phyloP scores from a whole-genome alignment of 2,888 invertebrate species.

The Lacanobia wlatinum region DNA sequence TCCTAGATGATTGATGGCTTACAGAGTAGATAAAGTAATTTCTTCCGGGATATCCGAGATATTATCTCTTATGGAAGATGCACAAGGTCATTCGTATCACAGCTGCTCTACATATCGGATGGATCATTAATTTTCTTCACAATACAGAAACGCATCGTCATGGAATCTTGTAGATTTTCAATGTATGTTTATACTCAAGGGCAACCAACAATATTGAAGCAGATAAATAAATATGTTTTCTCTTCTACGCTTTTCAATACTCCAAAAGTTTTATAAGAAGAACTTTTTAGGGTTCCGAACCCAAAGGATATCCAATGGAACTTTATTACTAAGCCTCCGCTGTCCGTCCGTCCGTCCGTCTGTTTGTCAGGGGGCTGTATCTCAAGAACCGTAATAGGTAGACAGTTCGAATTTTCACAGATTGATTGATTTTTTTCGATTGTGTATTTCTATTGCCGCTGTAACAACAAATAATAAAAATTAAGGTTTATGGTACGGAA shows the following conservation, averaged over 20 bases:
- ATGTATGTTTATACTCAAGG: slow-evolving; percentile 37
- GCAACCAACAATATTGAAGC: slow-evolving; percentile 21
- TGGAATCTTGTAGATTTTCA: slow-evolving; percentile 1
- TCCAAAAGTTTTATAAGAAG: background rate
- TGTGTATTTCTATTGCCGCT: too few relatives aligned
- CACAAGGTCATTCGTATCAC: slow-evolving; percentile 51
- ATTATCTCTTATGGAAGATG: slow-evolving; percentile 26
- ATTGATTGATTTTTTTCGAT: too few relatives aligned
- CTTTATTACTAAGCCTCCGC: too few relatives aligned
- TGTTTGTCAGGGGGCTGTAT: too few relatives aligned
- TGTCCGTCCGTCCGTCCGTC: too few relatives aligned
- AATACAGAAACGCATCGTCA: slow-evolving; percentile 38
- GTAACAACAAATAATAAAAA: too few relatives aligned
- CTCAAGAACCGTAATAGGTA: too few relatives aligned
- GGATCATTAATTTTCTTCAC: slow-evolving; percentile 49
- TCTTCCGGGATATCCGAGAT: slow-evolving; percentile 41
- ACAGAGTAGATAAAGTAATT: slow-evolving; percentile 37
- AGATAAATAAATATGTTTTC: slow-evolving; percentile 12
- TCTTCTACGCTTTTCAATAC: background rate
- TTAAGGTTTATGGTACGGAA: too few relatives aligned
- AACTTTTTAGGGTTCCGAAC: too few relatives aligned
- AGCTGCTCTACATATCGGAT: slow-evolving; percentile 50
- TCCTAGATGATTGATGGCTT: slow-evolving; percentile 50
- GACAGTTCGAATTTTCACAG: too few relatives aligned
- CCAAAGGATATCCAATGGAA: too few relatives aligned